phyloP scores from a whole-genome alignment of 1,140 invertebrate genomes.

The Ctenoplectra terminalis region DNA sequence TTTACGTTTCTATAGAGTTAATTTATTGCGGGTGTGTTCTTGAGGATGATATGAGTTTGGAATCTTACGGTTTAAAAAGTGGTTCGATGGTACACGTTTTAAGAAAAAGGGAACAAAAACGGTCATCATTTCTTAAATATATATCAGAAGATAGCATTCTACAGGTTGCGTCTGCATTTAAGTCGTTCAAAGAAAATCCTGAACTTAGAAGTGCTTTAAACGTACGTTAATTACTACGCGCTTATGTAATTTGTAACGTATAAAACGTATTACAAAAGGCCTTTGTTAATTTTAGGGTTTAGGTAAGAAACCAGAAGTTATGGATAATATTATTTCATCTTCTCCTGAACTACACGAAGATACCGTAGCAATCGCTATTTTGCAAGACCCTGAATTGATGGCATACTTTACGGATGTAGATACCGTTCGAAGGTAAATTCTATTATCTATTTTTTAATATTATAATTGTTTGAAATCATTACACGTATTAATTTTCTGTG shows the following conservation, averaged over 20 bases:
- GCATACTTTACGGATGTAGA: conserved; percentile 82
- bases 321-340: conserved; percentile 84
- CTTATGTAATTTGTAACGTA: conserved; percentile 8
- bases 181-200: conserved; percentile 80
- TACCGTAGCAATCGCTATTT: conserved; percentile 83
- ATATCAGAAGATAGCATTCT: conserved; percentile 80
- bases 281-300: conserved; percentile 78
- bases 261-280: conserved; percentile 7
- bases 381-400: conserved; percentile 85
- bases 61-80: conserved; percentile 82
- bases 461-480: conserved; percentile 57
- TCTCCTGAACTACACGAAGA: conserved; percentile 83
- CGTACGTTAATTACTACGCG: conserved; percentile 69
- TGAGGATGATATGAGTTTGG: conserved; percentile 82
- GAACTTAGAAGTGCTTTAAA: conserved; percentile 81
- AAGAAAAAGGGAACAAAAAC: conserved; percentile 78
- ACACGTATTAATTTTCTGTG: conserved; percentile 23
- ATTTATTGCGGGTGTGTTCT: conserved; percentile 84
- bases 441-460: conserved; percentile 56
- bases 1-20: conserved; percentile 79
- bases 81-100: conserved; percentile 84
- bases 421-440: conserved; percentile 80
- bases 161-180: conserved; percentile 81
- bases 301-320: conserved; percentile 81
- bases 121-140: conserved; percentile 62